Evolutionary conservation across 2,113 vertebrate genomes (phyloP).

Genomic region (Rallus limicola): DNA sequence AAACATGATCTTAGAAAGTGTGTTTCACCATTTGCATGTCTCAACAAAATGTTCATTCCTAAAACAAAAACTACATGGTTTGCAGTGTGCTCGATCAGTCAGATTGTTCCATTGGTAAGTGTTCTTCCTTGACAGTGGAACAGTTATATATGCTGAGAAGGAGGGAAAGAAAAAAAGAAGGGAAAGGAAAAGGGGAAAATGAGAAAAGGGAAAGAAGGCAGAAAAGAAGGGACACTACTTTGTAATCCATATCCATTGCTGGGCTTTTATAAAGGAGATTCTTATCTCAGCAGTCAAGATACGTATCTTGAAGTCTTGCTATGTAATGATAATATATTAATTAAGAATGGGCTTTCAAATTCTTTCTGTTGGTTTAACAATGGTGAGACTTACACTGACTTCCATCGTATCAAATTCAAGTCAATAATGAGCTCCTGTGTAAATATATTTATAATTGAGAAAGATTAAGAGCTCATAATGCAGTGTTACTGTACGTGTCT

Average conservation of each 20-base stretch:
- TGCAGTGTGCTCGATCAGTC: slow-evolving; percentile 44
- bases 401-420: neutral
- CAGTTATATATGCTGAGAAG: slow-evolving; percentile 30
- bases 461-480: slow-evolving; percentile 1
- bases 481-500: neutral
- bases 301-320: neutral
- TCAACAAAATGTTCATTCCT: slow-evolving; percentile 27
- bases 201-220: neutral
- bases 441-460: slow-evolving; percentile 13
- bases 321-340: neutral
- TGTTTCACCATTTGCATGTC: neutral
- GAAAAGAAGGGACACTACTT: neutral
- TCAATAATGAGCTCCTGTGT: neutral
- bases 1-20: slow-evolving; percentile 56
- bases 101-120: neutral
- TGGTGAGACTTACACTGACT: neutral
- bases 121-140: slow-evolving; percentile 32
- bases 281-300: neutral
- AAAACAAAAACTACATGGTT: slow-evolving; percentile 4
- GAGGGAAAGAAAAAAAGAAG: neutral
- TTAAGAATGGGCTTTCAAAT: neutral
- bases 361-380: neutral
- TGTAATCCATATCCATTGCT: neutral
- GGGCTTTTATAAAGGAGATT: neutral
- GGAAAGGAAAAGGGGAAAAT: neutral